Evolutionary conservation across 2,888 invertebrate genomes (phyloP).

Genomic region (Schizotus pectinicornis): DNA sequence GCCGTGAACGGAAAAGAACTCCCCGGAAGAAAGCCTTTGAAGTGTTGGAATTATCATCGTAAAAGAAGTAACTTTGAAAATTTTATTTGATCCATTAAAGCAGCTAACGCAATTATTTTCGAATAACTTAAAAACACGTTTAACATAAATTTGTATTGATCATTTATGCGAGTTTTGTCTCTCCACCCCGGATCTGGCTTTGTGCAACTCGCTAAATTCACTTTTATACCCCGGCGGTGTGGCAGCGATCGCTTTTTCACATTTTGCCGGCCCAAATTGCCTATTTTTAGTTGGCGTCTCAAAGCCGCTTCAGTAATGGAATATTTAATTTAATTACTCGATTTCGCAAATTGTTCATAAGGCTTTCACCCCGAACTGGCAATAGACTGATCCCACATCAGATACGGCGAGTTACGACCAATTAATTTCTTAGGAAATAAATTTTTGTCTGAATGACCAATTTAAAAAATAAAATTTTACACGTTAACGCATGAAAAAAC

Average conservation of each 20-base stretch:
- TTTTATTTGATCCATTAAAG: slow-evolving; percentile 1
- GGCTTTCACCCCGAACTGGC: neutral
- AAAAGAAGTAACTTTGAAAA: neutral
- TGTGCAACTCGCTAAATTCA: too few species aligned
- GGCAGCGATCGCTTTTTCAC: too few species aligned
- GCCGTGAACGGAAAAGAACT: slow-evolving; percentile 6
- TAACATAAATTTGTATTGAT: slow-evolving; percentile 8
- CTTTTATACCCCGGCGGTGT: too few species aligned
- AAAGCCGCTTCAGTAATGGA: slow-evolving; percentile 16
- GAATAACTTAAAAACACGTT: slow-evolving; percentile 9
- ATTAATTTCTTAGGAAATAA: too few species aligned
- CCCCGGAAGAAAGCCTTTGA: slow-evolving; percentile 3
- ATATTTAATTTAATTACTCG: slow-evolving; percentile 20
- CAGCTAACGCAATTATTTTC: neutral
- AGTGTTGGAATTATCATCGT: neutral
- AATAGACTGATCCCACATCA: too few species aligned
- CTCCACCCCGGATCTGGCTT: too few species aligned
- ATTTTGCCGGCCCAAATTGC: too few species aligned
- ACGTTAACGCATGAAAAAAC: too few species aligned
- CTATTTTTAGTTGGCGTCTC: slow-evolving; percentile 5
- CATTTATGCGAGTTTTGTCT: neutral
- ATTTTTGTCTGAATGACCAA: too few species aligned
- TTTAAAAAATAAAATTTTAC: too few species aligned
- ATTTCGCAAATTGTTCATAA: slow-evolving; percentile 12
- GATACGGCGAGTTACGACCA: too few species aligned